Conservation (phyloP, 2,888 invertebrate genomes). For the Nephrotoma appendiculata region DNA sequence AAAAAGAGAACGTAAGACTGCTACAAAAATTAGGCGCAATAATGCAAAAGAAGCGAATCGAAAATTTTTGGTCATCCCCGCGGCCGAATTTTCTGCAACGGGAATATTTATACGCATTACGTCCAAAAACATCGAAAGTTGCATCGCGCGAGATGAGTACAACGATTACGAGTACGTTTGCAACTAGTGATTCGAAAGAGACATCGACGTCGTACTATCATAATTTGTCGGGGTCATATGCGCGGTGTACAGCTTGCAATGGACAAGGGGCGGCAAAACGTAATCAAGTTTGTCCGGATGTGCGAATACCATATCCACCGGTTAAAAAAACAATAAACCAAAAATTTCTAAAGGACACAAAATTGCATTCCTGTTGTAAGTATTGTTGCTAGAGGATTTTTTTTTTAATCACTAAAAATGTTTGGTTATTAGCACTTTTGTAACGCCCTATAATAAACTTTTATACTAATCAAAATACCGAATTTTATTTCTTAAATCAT, state of each 20-base stretch:
- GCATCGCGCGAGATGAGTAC: not conserved
- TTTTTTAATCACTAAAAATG: not conserved
- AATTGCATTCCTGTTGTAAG: not conserved
- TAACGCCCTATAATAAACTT: not conserved
- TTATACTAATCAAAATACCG: not conserved
- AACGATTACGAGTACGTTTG: not conserved
- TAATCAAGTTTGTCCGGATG: slow-evolving; percentile 26
- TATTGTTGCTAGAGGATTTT: not conserved
- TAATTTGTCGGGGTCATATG: not conserved
- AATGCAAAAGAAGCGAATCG: slow-evolving; percentile 49
- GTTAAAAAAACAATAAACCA: not conserved
- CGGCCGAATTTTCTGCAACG: slow-evolving; percentile 37
- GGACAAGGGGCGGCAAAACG: slow-evolving; percentile 22
- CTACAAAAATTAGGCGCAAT: slow-evolving; percentile 50
- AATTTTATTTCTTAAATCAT: too few species aligned
- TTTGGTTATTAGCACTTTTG: not conserved
- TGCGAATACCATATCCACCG: slow-evolving; percentile 29
- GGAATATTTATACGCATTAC: slow-evolving; percentile 24
- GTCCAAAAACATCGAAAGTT: slow-evolving; percentile 18
- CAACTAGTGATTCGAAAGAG: not conserved
- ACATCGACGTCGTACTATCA: not conserved
- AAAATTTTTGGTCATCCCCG: slow-evolving; percentile 50
- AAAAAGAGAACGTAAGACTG: slow-evolving; percentile 51
- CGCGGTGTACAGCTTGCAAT: slow-evolving; percentile 24
- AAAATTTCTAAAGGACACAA: not conserved